Percentiles rank a stretch among this genome's conserved stretches.
These are phyloP conservation scores for Hyperopisus bebe DNA, from an alignment of 2,113 vertebrate species.

Conservation along the genomic window DNA sequence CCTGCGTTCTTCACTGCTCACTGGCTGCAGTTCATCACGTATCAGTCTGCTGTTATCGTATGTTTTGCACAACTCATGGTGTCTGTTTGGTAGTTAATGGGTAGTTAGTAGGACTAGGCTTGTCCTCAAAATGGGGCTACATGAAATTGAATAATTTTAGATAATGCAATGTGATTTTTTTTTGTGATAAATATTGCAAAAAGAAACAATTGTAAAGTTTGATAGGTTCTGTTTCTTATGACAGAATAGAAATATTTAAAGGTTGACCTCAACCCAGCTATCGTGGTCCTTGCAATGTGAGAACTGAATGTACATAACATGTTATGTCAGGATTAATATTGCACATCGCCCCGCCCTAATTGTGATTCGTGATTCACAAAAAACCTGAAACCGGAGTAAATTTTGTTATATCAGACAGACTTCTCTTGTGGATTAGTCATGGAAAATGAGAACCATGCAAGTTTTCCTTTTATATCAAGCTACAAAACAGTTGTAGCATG, in stretches of 20 bases:
- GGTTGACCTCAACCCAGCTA: not conserved
- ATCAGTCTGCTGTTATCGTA: not conserved
- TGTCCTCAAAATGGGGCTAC: not conserved
- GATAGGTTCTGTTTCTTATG: not conserved
- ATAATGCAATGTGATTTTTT: not conserved
- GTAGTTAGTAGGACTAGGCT: not conserved
- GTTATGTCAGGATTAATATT: not conserved
- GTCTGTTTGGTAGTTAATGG: not conserved
- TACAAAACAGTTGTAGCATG: not conserved
- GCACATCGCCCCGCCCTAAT: not conserved
- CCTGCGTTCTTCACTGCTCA: not conserved
- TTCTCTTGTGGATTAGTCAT: not conserved
- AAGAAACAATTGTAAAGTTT: not conserved
- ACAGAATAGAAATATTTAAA: not conserved
- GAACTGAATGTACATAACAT: not conserved
- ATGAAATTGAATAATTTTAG: not conserved
- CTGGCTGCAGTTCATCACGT: not conserved
- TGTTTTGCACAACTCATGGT: not conserved
- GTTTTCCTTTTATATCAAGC: not conserved
- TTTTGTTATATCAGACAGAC: not conserved
- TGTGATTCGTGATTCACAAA: not conserved
- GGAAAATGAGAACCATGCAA: not conserved
- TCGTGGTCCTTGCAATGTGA: not conserved
- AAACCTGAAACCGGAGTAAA: not conserved
- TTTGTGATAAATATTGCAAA: not conserved